phyloP scores from a whole-genome alignment of 2,797 vertebrate genomes.

The Spinus olivaceus region DNA sequence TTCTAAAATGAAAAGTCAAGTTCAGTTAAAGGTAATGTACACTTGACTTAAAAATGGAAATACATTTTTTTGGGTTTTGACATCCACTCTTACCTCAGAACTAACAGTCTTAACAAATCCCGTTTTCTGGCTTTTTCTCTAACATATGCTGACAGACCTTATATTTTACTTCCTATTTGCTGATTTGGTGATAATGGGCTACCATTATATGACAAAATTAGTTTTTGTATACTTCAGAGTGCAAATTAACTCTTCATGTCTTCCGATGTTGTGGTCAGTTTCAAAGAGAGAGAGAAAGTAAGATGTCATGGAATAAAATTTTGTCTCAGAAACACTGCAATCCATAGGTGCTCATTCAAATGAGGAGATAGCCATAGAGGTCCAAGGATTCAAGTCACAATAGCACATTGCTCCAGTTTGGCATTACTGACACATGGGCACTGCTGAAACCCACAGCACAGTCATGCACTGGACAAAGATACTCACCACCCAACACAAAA shows the following conservation, averaged over 20 bases:
- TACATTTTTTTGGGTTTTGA: neutral
- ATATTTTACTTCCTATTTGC: neutral
- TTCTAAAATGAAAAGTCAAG: neutral
- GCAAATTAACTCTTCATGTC: neutral
- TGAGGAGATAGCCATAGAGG: neutral
- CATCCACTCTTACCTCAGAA: neutral
- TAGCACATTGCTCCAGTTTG: neutral
- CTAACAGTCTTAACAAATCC: neutral
- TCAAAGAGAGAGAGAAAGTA: neutral
- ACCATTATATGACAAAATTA: neutral
- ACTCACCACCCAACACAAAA: rapidly evolving
- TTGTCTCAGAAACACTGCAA: neutral
- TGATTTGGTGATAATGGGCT: neutral
- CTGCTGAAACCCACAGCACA: neutral
- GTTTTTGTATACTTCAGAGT: neutral
- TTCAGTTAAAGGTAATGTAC: neutral
- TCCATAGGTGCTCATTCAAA: neutral
- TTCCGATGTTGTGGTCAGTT: neutral
- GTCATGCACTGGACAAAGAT: neutral
- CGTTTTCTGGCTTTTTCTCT: neutral
- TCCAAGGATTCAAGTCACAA: neutral
- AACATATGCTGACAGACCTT: neutral
- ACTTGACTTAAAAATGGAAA: slow-evolving; percentile 18
- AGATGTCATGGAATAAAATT: neutral
- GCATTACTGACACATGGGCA: neutral